Base-by-base conservation (phyloP, 2,888 invertebrate genomes). In the Callyntrura sp. region DNA sequence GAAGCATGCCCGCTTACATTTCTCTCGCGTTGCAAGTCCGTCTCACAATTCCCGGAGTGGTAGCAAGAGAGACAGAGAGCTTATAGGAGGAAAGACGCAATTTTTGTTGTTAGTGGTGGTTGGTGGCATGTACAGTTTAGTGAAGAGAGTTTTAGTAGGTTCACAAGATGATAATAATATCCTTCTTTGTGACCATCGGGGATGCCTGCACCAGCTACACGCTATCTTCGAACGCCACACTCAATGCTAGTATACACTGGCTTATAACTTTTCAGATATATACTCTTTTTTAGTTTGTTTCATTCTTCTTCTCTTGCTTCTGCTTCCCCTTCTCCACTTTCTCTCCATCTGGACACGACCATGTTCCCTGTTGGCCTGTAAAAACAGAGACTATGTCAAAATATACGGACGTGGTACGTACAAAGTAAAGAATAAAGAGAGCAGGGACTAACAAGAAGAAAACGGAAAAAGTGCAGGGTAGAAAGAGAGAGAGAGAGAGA, bases 271-370 rank as follows among this genome's bases (percentile, higher is more conserved):
- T 35, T 35, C 2, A 35, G 3, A 35, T 2, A 14, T 48, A 23
- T 76, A 48, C 25, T 17, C 51, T 28, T 51, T 45, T 20, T 76
- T n/a, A n/a, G 76, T 51, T 17, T 45, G 51, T 76, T 9, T n/a
- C 23, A 8, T n/a, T 51, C 48, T 55, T 25, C 76, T 35, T 35
- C 35, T 35, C 2, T 35, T 23, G 45, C 62, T 23, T 5, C 51
- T 85, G 84, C 6, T 6, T 35, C 35, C 35, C 35, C 35, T n/a
- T 85, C 85, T 85, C 85, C 85, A 85, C 85, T 85, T 85, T 85
- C 85, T 85, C 78, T 76, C 85, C 85, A 85, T 85, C 85, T 85
- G 85, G 85, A 85, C 85, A 85, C 28, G 73, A 43, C 12, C 48
- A 70, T 62, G 62, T 85, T 78, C 85, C 78, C 78, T 48, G 85